A percentile compares a stretch with the other conserved stretches of the same genome.
Conservation (phyloP, 2,888 invertebrate genomes). For the Hedya salicella region DNA sequence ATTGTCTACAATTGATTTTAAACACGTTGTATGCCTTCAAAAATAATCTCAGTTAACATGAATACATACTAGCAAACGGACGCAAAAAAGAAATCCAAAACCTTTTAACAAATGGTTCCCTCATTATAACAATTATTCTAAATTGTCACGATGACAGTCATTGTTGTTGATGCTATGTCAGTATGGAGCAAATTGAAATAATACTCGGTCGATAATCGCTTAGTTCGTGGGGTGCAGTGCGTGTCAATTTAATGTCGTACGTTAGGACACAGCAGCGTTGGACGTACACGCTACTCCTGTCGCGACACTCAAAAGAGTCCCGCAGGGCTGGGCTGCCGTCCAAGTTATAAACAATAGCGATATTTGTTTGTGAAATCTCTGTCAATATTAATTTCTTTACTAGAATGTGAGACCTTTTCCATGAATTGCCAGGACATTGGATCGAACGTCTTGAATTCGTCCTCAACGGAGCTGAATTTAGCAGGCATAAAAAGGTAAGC, state of each 20-base stretch:
- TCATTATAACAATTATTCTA: constrained; percentile 30
- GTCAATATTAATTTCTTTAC: background rate
- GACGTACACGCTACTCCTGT: constrained; percentile 19
- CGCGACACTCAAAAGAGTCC: constrained; percentile 51
- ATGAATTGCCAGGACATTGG: too few relatives aligned
- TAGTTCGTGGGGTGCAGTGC: constrained; percentile 35
- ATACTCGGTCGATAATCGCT: constrained; percentile 40
- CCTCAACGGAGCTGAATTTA: too few relatives aligned
- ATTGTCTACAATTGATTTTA: background rate
- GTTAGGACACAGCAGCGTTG: constrained; percentile 14
- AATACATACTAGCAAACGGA: background rate
- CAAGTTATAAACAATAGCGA: constrained; percentile 13
- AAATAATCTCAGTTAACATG: background rate
- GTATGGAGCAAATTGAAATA: constrained; percentile 39
- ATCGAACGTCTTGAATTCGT: too few relatives aligned
- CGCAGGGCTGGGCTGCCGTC: constrained; percentile 44
- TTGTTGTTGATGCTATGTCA: constrained; percentile 27
- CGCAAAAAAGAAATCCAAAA: constrained; percentile 14
- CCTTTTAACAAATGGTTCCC: constrained; percentile 26
- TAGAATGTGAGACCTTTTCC: too few relatives aligned
- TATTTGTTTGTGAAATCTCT: background rate
- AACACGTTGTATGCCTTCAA: background rate
- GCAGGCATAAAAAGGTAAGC: too few relatives aligned
- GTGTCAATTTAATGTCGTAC: constrained; percentile 23
- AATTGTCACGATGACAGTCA: constrained; percentile 39